These are phyloP conservation scores for Ostrea edulis DNA, from an alignment of 1,140 invertebrate species.

Conservation along the genomic window DNA sequence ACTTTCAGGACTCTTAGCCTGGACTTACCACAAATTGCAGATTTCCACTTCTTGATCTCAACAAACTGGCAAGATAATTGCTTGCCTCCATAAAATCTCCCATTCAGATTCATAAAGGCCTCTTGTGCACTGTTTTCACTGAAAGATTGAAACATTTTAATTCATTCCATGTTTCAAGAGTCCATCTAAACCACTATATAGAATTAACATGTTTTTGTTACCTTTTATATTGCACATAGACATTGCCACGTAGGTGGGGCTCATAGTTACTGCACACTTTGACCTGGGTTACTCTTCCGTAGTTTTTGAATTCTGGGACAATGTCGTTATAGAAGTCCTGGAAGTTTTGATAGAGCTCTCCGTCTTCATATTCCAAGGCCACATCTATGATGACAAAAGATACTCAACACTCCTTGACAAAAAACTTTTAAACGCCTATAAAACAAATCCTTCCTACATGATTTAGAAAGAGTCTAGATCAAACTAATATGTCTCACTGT, in stretches of 20 bases:
- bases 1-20: neutral
- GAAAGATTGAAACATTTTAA: neutral
- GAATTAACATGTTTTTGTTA: conserved; percentile 71
- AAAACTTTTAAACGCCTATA: neutral
- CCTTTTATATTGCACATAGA: conserved; percentile 90
- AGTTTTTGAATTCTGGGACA: conserved; percentile 89
- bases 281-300: conserved; percentile 89
- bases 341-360: conserved; percentile 90
- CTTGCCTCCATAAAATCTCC: conserved; percentile 93
- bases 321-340: conserved; percentile 94
- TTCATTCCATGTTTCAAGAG: too few relatives aligned
- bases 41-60: conserved; percentile 89
- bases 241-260: conserved; percentile 92
- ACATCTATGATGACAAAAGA: conserved; percentile 82
- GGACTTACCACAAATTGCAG: conserved; percentile 91
- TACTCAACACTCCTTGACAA: neutral
- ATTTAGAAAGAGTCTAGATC: neutral
- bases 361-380: conserved; percentile 90
- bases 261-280: conserved; percentile 93
- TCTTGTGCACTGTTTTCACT: conserved; percentile 75
- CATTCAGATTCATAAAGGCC: conserved; percentile 89
- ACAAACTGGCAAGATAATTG: conserved; percentile 91
- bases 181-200: too few relatives aligned
- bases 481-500: neutral
- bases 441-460: neutral